Evolutionary conservation across 2,113 vertebrate genomes (phyloP).

Genomic region (Chamaetylas fuelleborni): DNA sequence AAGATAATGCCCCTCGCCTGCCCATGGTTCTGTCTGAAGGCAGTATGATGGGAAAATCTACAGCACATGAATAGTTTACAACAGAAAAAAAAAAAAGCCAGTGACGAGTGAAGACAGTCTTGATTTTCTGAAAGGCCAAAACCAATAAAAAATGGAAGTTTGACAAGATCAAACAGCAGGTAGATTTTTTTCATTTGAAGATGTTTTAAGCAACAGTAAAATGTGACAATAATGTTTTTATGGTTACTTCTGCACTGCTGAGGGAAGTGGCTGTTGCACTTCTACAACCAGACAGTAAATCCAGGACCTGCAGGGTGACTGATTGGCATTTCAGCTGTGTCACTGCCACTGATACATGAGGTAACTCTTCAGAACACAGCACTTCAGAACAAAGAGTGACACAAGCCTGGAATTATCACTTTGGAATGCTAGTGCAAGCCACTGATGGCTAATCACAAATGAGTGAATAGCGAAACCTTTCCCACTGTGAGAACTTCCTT

Average conservation of each 20-base stretch:
- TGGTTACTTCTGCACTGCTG: neutral
- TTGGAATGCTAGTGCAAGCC: neutral
- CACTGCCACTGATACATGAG: neutral
- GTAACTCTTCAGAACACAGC: neutral
- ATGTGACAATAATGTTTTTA: neutral
- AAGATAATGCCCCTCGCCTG: accelerated
- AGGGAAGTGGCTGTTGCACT: neutral
- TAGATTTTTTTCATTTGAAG: neutral
- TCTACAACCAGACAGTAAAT: neutral
- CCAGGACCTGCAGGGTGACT: neutral
- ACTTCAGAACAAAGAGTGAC: neutral
- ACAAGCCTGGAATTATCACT: neutral
- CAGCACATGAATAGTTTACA: neutral
- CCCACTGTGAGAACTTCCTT: neutral
- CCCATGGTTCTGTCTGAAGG: accelerated
- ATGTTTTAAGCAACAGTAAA: neutral
- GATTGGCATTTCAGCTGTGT: neutral
- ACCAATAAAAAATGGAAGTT: neutral
- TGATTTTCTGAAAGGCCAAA: neutral
- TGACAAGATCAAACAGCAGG: neutral
- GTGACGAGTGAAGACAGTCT: accelerated
- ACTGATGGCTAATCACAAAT: neutral
- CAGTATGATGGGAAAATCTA: accelerated
- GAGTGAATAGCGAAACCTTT: neutral
- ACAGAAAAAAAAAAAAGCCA: neutral